A percentile compares a stretch with the other conserved stretches of the same genome.
Evolutionary conservation across 2,888 invertebrate genomes (phyloP).

Genomic region (Eubasilissa splendida): DNA sequence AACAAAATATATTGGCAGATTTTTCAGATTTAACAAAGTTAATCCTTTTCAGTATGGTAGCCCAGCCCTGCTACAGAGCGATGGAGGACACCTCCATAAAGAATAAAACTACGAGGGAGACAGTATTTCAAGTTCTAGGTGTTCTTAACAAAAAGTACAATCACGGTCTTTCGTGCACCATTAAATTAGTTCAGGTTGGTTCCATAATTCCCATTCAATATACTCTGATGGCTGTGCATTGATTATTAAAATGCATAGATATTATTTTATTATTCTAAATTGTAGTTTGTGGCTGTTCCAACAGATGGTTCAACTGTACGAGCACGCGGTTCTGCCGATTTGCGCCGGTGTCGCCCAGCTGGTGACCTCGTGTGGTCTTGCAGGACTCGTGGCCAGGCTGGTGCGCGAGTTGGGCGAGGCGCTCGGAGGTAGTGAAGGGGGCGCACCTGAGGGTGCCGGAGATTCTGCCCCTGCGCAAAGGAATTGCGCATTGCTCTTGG

Average conservation of each 20-base stretch:
- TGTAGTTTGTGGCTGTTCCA: constrained; percentile 32
- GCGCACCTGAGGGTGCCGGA: constrained; percentile 66
- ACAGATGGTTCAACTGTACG: constrained; percentile 74
- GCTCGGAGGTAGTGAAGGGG: constrained; percentile 78
- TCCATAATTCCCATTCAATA: not conserved
- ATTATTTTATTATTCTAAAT: constrained; percentile 24
- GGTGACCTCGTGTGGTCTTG: constrained; percentile 78
- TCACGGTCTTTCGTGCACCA: constrained; percentile 84
- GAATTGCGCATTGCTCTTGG: constrained; percentile 74
- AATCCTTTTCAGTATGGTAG: constrained; percentile 73
- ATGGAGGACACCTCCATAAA: constrained; percentile 76
- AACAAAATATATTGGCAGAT: no score
- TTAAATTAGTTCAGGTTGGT: constrained; percentile 77
- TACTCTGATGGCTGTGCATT: no score
- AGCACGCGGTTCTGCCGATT: constrained; percentile 79
- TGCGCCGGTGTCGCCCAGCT: constrained; percentile 81
- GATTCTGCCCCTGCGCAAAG: constrained; percentile 68
- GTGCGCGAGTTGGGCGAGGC: constrained; percentile 82
- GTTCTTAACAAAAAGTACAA: constrained; percentile 86
- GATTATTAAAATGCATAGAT: no score
- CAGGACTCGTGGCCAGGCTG: constrained; percentile 81
- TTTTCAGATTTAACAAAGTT: not conserved
- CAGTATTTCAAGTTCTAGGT: constrained; percentile 86
- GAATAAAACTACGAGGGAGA: constrained; percentile 78
- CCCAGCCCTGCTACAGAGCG: constrained; percentile 83